Base-by-base conservation (phyloP, 2,797 vertebrate genomes). In the Zenarchopterus dispar region DNA sequence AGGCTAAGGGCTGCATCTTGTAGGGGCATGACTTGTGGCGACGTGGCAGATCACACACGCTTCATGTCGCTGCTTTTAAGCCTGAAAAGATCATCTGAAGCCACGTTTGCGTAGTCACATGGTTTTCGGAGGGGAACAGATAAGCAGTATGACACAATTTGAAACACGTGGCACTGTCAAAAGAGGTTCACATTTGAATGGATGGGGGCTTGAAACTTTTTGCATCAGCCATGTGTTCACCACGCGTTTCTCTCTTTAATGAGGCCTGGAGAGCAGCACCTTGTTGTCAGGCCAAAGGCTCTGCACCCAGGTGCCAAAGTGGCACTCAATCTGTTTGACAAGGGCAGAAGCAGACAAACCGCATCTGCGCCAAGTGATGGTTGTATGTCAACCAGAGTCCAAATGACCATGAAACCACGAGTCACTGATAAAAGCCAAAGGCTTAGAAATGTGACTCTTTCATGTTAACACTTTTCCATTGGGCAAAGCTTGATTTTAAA, bases 1-100 rank as follows among this genome's bases (percentile, higher is more conserved):
- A 52, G 56, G 70, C 80, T 83, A 89, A 93, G 92, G 93, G 67
- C 78, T 56, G 8, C 44, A 58, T 75, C 81, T 84, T 89, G 86
- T 89, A 73, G 80, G 36, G 67, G 82, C 57, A 50, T 72, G 77
- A 88, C 62, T 62, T 59, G 50, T 56, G 64, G 51, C 62, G 52
- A 85, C 33, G 66, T 62, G 71, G 57, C 22, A 31, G 2, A 70
- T 78, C 48, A 36, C 56, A 57, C 56, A 1, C 60, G 51, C 59
- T 69, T 69, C 63, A 48, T 48, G 53, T 31, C 21, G 41, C 5
- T 69, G 59, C 70, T 72, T 84, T 75, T 39, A 74, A 28, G 54
- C 49, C 55, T 11, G 7, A 63, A 33, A 39, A 65, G 57, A 71
- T 51, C 6, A 56, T 70, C 72, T 69, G 56, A n/a, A 75, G 70